Evolutionary conservation across 2,113 vertebrate species (phyloP), one percentile per base, ranked within the genome.

Genomic region (Dunckerocampus dactyliophorus): DNA sequence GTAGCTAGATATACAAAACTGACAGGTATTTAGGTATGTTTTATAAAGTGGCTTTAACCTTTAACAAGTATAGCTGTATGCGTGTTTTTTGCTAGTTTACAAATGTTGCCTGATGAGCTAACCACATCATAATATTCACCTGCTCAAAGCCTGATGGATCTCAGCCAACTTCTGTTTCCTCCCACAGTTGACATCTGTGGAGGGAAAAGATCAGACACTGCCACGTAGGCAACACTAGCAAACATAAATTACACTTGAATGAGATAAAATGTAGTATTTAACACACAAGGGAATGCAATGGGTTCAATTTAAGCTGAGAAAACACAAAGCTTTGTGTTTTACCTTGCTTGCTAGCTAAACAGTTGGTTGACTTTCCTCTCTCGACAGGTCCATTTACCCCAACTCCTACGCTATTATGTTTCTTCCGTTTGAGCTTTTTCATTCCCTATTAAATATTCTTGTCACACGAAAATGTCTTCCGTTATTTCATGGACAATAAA

Each of bases 121-220:
- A 46, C 14, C 17, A 17, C 14, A 50, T 19, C 11, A 14, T 24
- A 17, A 48, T 56, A 47, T 46, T 46, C 14, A 88, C 87, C 83
- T 87, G 70, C 85, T 88, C 64, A 94, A 79, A 17, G 92, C 92
- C 67, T 84, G 85, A 63, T 91, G 88, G 64, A 94, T 92, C 50
- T 82, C 81, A 37, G 83, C 24, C 47, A 89, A 66, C 84, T 94
- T 94, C 76, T 85, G 86, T 64, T 88, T 90, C 74, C 76, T 91
- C 77, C 87, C 86, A 17, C 83, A 86, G 19, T 86, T 77, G 0
- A 64, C 28, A 16, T 89, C 90, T 91, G 76, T 24, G 39, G 59
- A 48, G 7, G 12, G 70, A 28, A 52, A 13, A 22, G 9, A 24
- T 59, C 42, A 2, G 21, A 47, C 14, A 17, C 22, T 45, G 39